These are phyloP conservation scores for Poicephalus gulielmi DNA, from an alignment of 2,113 vertebrate genomes.

Conservation along the genomic window DNA sequence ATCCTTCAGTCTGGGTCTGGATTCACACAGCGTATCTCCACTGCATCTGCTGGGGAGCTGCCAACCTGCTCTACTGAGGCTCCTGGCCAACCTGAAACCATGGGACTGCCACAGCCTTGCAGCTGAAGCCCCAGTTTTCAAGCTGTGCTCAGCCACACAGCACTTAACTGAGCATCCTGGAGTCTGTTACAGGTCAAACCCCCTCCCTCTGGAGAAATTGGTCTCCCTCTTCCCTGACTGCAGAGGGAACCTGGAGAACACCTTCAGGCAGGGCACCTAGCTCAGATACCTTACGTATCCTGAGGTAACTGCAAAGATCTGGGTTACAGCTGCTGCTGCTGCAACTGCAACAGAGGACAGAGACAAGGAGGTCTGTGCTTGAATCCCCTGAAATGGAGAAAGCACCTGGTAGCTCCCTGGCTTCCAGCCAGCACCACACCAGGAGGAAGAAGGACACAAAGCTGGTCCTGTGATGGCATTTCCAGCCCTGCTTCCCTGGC, in stretches of 20 bases:
- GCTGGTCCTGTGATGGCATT: not conserved
- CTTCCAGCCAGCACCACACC: not conserved
- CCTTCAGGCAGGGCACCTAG: not conserved
- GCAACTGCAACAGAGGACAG: not conserved
- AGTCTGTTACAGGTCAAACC: not conserved
- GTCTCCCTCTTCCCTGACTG: not conserved
- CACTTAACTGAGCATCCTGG: not conserved
- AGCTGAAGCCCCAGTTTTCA: not conserved
- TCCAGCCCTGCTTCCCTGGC: not conserved
- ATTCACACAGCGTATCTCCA: rapidly evolving
- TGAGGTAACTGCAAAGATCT: not conserved
- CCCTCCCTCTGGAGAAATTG: not conserved
- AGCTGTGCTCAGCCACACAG: rapidly evolving
- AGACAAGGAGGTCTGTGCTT: not conserved
- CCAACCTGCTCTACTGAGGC: not conserved
- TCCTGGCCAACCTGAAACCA: not conserved
- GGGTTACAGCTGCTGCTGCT: not conserved
- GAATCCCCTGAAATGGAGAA: not conserved
- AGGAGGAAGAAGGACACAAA: not conserved
- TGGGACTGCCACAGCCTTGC: not conserved
- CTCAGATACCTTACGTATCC: not conserved
- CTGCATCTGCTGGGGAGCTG: rapidly evolving
- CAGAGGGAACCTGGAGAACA: not conserved
- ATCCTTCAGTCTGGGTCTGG: not conserved
- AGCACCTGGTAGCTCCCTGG: not conserved